phyloP scores from a whole-genome alignment of 2,113 vertebrate species.

The Colius striatus region DNA sequence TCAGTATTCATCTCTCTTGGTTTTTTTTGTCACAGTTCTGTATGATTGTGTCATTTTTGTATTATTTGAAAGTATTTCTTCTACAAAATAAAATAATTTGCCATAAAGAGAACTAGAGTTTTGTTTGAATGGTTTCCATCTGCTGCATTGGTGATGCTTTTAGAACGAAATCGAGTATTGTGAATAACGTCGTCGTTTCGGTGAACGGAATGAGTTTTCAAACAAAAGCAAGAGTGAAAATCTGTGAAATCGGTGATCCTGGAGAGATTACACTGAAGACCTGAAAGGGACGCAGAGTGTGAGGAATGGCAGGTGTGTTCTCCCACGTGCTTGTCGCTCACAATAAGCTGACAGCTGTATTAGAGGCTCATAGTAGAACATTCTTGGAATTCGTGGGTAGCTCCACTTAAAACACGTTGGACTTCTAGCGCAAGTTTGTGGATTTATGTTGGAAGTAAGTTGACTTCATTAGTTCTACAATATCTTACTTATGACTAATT shows the following conservation, averaged over 20 bases:
- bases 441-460: neutral
- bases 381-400: neutral
- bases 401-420: neutral
- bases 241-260: neutral
- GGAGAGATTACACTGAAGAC: neutral
- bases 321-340: neutral
- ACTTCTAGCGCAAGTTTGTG: neutral
- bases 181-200: neutral
- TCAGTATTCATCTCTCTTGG: slow-evolving; percentile 81
- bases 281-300: neutral
- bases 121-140: neutral
- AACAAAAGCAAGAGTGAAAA: neutral
- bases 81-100: slow-evolving; percentile 82
- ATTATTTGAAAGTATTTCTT: slow-evolving; percentile 80
- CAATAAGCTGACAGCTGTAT: neutral
- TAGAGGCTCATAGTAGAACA: neutral
- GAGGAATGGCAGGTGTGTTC: neutral
- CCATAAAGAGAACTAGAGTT: slow-evolving; percentile 61
- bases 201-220: neutral
- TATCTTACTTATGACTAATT: neutral
- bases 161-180: neutral
- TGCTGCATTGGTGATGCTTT: neutral
- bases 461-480: neutral
- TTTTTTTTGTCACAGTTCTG: slow-evolving; percentile 75
- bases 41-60: slow-evolving; percentile 78